Evolutionary conservation across 2,888 invertebrate genomes (phyloP), one percentile per base, ranked within the genome.

Genomic region (Patella caerulea): DNA sequence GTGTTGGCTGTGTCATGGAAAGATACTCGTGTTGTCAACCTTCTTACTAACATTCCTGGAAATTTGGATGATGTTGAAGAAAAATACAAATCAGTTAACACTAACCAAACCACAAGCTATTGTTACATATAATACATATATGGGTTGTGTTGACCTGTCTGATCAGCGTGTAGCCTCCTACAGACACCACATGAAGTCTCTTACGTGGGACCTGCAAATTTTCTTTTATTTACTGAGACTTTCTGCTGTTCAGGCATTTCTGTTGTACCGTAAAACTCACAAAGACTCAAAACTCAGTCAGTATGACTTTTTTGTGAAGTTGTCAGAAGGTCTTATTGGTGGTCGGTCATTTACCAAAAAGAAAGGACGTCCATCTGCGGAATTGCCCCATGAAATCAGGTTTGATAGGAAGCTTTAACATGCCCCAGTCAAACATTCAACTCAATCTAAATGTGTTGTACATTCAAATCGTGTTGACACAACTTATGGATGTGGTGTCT

Each of bases 241-340:
- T 4, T 65, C 65, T 65, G 65, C 65, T n/a, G 65, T 65, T 65
- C 65, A 65, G 24, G 65, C 65, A n/a, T 65, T 65, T 65, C n/a
- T 65, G n/a, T n/a, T 65, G 24, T 19, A 65, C 14, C n/a, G 24
- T 11, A 65, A 65, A 65, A 9, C 24, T 3, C 65, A 65, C 65
- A 65, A 2, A 19, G 65, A 65, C 24, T 65, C 65, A 65, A 65
- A 65, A 65, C 24, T 65, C 9, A 19, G 19, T 12, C 65, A n/a
- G 24, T 11, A 65, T 65, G 65, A 65, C 65, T 65, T 65, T 65
- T 65, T 65, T 19, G 7, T 65, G 9, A n/a, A 65, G 24, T 65
- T 65, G 65, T n/a, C 65, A 19, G 65, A 65, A 9, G 65, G 65
- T n/a, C 24, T 65, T n/a, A 65, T 65, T 19, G 65, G 65, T 19